A percentile compares a stretch with the other conserved stretches of the same genome.
These are phyloP conservation scores for Coccyzus lansbergi DNA, from an alignment of 2,797 vertebrate species.

Conservation along the genomic window DNA sequence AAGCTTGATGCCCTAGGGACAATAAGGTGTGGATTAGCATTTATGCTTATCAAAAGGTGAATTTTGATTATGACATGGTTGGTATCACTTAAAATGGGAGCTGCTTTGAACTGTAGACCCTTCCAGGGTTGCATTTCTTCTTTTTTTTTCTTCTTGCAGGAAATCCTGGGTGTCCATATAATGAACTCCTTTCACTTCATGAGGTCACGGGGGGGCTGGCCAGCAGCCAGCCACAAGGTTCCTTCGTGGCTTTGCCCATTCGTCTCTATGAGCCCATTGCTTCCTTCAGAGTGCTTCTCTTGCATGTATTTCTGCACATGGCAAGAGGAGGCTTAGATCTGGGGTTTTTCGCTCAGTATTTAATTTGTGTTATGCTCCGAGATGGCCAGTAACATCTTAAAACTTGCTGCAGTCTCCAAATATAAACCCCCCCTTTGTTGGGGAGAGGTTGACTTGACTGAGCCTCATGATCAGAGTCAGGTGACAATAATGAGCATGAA, in stretches of 20 bases:
- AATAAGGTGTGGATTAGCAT: accelerated
- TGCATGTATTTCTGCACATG: accelerated
- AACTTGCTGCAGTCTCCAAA: background rate
- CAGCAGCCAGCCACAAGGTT: background rate
- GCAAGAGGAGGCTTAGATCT: accelerated
- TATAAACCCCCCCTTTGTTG: conserved; percentile 1
- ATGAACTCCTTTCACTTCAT: background rate
- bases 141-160: background rate
- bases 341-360: background rate
- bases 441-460: background rate
- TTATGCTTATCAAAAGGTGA: accelerated
- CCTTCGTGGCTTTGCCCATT: background rate
- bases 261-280: background rate
- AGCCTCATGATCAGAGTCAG: conserved; percentile 71
- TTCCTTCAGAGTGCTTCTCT: background rate
- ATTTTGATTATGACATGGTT: accelerated
- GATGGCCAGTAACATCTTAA: accelerated
- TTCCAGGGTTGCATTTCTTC: background rate
- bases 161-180: background rate
- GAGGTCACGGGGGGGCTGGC: conserved; percentile 33
- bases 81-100: background rate
- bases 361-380: accelerated
- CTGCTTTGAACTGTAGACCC: background rate
- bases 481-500: conserved; percentile 36
- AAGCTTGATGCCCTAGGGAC: background rate